A percentile compares a stretch with the other conserved stretches of the same genome.
phyloP scores from a whole-genome alignment of 2,888 invertebrate species.

The Octonoba sinensis region DNA sequence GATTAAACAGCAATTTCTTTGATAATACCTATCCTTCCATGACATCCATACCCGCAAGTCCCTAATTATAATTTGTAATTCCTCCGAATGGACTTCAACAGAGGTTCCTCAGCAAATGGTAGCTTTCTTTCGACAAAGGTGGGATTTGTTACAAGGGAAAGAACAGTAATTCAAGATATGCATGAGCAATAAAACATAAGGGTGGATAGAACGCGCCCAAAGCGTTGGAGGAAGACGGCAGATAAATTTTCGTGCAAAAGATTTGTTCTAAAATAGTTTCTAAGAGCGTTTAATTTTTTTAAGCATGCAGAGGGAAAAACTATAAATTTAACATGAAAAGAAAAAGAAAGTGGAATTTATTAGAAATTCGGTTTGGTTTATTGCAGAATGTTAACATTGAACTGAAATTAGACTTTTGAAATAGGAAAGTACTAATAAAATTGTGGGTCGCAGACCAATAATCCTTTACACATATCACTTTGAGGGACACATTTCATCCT shows the following conservation, averaged over 20 bases:
- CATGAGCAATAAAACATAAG: conserved; percentile 38
- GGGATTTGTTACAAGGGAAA: conserved; percentile 34
- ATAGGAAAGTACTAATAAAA: too few relatives aligned
- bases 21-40: too few relatives aligned
- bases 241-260: conserved; percentile 46
- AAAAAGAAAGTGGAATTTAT: conserved; percentile 8
- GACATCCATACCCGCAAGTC: too few relatives aligned
- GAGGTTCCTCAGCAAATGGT: too few relatives aligned
- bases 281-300: conserved; percentile 26
- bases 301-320: conserved; percentile 18
- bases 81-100: too few relatives aligned
- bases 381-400: conserved; percentile 18
- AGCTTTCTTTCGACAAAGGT: conserved; percentile 14
- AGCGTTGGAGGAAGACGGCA: conserved; percentile 7
- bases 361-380: conserved; percentile 27
- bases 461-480: too few relatives aligned
- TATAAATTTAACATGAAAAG: conserved; percentile 20
- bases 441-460: too few relatives aligned
- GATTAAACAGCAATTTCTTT: too few relatives aligned
- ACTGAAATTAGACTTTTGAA: too few relatives aligned
- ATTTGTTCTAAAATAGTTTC: conserved; percentile 40
- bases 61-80: too few relatives aligned
- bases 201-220: background rate
- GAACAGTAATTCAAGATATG: conserved; percentile 43
- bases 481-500: too few relatives aligned